Evolutionary conservation across 2,797 vertebrate genomes (phyloP), one percentile per base, ranked within the genome.

Genomic region (Pteronotus mesoamericanus): DNA sequence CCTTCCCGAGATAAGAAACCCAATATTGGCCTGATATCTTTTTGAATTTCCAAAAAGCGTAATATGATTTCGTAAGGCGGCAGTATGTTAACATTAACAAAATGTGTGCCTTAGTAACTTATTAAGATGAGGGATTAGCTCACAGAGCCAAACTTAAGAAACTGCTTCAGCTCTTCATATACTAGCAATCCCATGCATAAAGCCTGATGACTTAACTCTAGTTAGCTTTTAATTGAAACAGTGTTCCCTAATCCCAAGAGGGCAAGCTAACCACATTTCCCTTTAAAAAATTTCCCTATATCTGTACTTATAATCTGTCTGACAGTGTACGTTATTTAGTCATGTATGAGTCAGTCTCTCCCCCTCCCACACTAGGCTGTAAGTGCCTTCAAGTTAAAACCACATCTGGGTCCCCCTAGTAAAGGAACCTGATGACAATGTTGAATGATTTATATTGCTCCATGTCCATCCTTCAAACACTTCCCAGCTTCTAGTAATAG

Each of bases 61-160:
- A 90, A 75, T 88, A 46, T 71, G 37, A 95, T 89, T 57, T 61
- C 48, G 59, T 89, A 77, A 87, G 39, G 53, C 32, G 96, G 66
- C 44, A 91, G 26, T 93, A 59, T 53, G 16, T 91, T 91, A 92
- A 66, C 66, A 91, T 75, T 74, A 74, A 82, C 72, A 26, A 37
- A 78, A 90, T 51, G 78, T 66, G 14, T 77, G 72, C 26, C 79
- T 94, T 61, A 75, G 32, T 79, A 61, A 95, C 92, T 96, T 92
- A 94, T 93, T 96, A 89, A 87, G 93, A 72, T 53, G 71, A 96
- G 42, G 93, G 24, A 82, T 89, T 86, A 91, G 72, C 44, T 97
- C 82, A 51, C 48, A 88, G 78, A 91, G 29, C 93, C 72, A 71
- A 53, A 59, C 71, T 91, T 88, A 86, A 95, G 84, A 89, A 91